Conservation (phyloP, 2,888 invertebrate genomes). For the Cerceris ruficornis region DNA sequence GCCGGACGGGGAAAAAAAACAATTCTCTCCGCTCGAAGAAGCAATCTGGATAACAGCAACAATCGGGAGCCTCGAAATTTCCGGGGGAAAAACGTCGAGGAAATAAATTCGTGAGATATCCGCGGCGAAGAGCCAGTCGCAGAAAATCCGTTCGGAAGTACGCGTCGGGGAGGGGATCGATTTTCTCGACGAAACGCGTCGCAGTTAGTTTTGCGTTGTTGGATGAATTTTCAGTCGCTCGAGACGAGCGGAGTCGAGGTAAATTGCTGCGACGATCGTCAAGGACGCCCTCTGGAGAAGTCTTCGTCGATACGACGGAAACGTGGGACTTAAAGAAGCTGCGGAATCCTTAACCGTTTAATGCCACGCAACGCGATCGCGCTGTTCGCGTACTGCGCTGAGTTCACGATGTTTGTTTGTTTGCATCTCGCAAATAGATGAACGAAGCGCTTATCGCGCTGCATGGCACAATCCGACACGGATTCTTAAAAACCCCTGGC, state of each 20-base stretch:
- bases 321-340: too few species aligned
- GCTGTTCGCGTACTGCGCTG: too few species aligned
- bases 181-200: conserved; percentile 36
- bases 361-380: too few species aligned
- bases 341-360: too few species aligned
- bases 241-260: not conserved
- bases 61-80: not conserved
- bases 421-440: too few species aligned
- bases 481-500: too few species aligned
- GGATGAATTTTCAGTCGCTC: not conserved
- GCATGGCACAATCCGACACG: too few species aligned
- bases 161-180: conserved; percentile 29
- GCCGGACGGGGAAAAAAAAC: too few species aligned
- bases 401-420: too few species aligned
- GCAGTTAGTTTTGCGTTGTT: conserved; percentile 31
- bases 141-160: not conserved
- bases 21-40: too few species aligned
- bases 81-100: not conserved
- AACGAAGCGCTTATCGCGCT: too few species aligned
- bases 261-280: not conserved
- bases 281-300: not conserved
- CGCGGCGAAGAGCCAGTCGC: not conserved
- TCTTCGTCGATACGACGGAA: too few species aligned
- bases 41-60: not conserved
- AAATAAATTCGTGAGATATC: not conserved